Percentiles rank a stretch among this genome's conserved stretches.
These are phyloP conservation scores for Nineta flava DNA, from an alignment of 2,888 invertebrate genomes.

Conservation along the genomic window DNA sequence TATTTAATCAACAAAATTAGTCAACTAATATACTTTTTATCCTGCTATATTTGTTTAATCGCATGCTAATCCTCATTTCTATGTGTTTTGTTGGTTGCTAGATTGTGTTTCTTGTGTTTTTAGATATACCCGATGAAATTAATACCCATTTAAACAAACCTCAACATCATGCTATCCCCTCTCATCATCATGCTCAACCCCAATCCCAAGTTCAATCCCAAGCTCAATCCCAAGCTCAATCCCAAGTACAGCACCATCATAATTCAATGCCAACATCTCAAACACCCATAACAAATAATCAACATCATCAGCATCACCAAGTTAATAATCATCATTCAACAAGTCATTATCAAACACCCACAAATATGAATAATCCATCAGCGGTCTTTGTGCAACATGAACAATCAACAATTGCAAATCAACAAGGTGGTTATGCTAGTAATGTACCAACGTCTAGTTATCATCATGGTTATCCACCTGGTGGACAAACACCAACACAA, in stretches of 20 bases:
- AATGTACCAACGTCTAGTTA: conserved; percentile 8
- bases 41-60: too few relatives aligned
- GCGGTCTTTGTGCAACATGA: conserved; percentile 9
- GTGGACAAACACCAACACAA: conserved; percentile 13
- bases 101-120: background rate
- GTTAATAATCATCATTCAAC: conserved; percentile 17
- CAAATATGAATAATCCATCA: background rate
- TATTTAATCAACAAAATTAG: too few relatives aligned
- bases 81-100: background rate
- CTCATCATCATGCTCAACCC: background rate
- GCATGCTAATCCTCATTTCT: too few relatives aligned
- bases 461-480: conserved; percentile 12
- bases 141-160: background rate
- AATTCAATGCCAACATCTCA: conserved; percentile 8
- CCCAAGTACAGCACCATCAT: conserved; percentile 5
- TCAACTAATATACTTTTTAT: too few relatives aligned
- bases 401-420: conserved; percentile 13
- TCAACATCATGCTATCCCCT: background rate
- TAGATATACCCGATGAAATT: background rate
- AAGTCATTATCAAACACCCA: conserved; percentile 14
- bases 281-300: conserved; percentile 13
- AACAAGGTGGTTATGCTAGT: conserved; percentile 4
- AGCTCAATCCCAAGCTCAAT: conserved; percentile 24
- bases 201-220: background rate
- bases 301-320: conserved; percentile 17